Evolutionary conservation across 2,888 invertebrate species (phyloP).

Genomic region (Eretmocerus hayati): DNA sequence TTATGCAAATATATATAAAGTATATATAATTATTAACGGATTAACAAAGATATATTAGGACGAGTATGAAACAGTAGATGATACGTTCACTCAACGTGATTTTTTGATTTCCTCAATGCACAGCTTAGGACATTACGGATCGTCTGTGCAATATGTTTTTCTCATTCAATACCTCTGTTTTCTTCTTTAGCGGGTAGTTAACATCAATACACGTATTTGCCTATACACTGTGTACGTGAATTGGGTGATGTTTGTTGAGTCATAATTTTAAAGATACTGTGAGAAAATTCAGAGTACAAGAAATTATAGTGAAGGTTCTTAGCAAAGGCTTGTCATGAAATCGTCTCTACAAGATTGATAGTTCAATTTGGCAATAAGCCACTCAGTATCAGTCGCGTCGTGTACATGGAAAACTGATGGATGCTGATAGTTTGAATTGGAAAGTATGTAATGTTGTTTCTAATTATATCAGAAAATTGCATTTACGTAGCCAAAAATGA

Average conservation of each 20-base stretch:
- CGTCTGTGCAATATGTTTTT: slow-evolving; percentile 37
- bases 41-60: slow-evolving; percentile 19
- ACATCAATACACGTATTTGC: slow-evolving; percentile 11
- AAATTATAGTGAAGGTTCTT: neutral
- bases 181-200: slow-evolving; percentile 10
- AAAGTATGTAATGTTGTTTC: no score
- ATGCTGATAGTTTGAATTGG: no score
- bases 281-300: neutral
- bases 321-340: no score
- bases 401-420: no score
- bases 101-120: slow-evolving; percentile 19
- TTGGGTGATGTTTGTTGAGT: neutral
- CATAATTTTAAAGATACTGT: neutral
- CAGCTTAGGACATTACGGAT: slow-evolving; percentile 33
- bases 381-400: no score
- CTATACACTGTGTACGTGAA: slow-evolving; percentile 10
- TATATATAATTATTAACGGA: neutral
- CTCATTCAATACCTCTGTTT: slow-evolving; percentile 4
- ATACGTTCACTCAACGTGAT: slow-evolving; percentile 11
- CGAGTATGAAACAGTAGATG: slow-evolving; percentile 12
- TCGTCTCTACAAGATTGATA: no score
- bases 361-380: no score
- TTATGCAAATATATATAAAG: slow-evolving; percentile 20
- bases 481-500: no score
- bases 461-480: no score